Evolutionary conservation across 2,113 vertebrate species (phyloP).

Genomic region (Egretta garzetta): DNA sequence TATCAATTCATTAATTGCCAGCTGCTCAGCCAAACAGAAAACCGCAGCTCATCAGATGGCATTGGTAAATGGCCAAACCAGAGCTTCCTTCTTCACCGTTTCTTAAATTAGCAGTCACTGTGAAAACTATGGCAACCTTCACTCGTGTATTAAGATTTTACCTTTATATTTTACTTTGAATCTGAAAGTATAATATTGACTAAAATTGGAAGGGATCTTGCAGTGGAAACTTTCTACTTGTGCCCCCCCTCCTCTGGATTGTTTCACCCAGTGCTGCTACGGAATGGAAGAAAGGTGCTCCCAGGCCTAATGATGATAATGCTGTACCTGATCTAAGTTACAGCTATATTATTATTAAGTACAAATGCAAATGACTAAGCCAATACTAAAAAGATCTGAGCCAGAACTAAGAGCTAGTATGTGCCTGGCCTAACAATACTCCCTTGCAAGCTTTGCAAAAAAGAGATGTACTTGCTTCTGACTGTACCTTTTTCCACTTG

Average conservation of each 20-base stretch:
- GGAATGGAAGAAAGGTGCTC: background rate
- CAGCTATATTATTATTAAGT: conserved; percentile 52
- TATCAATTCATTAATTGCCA: conserved; percentile 80
- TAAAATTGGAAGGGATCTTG: background rate
- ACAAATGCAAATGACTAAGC: conserved; percentile 51
- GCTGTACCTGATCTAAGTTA: conserved; percentile 1
- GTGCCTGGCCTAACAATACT: conserved; percentile 8
- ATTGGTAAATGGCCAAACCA: conserved; percentile 62
- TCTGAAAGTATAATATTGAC: background rate
- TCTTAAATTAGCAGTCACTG: conserved; percentile 34
- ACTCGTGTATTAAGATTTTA: background rate
- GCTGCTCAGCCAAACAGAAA: conserved; percentile 72
- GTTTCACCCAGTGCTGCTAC: background rate
- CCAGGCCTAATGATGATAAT: conserved; percentile 39
- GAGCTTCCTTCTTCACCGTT: conserved; percentile 28
- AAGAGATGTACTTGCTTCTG: background rate
- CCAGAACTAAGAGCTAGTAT: conserved; percentile 53
- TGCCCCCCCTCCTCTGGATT: background rate
- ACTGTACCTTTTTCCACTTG: background rate
- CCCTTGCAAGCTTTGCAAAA: background rate
- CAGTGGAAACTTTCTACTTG: background rate
- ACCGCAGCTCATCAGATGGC: conserved; percentile 58
- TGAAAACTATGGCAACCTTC: background rate
- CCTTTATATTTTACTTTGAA: background rate
- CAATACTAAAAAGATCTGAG: conserved; percentile 59